A percentile compares a stretch with the other conserved stretches of the same genome.
Evolutionary conservation across 2,888 invertebrate species (phyloP).

Genomic region (Dolichomitus sp.): DNA sequence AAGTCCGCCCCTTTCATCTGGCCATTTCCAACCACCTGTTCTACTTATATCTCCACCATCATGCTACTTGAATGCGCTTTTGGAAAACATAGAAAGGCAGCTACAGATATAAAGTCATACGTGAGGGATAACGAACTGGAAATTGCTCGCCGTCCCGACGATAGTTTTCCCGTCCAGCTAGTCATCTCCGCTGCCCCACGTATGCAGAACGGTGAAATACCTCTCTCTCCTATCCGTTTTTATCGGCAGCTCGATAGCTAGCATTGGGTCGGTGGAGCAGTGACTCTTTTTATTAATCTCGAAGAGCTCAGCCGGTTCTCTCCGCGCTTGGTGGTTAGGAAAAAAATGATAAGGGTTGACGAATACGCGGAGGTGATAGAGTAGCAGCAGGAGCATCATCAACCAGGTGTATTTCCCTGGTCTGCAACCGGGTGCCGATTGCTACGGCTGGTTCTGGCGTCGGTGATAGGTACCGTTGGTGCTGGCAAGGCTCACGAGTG

Average conservation of each 20-base stretch:
- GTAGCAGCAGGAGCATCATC: not conserved
- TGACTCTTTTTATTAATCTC: slow-evolving; percentile 61
- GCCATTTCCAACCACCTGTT: not conserved
- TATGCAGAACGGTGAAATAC: slow-evolving; percentile 10
- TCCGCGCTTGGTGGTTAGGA: slow-evolving; percentile 69
- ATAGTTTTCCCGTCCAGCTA: slow-evolving; percentile 30
- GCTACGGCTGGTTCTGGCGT: slow-evolving; percentile 3
- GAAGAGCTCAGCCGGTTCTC: slow-evolving; percentile 53
- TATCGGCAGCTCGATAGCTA: not conserved
- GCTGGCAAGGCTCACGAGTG: slow-evolving; percentile 5
- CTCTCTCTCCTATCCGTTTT: slow-evolving; percentile 10
- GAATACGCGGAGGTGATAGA: not conserved
- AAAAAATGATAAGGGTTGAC: slow-evolving; percentile 75
- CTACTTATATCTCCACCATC: not conserved
- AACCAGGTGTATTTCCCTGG: slow-evolving; percentile 25
- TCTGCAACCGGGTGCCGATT: slow-evolving; percentile 26
- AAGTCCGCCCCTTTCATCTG: not conserved
- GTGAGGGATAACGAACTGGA: slow-evolving; percentile 63
- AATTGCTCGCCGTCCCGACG: slow-evolving; percentile 49
- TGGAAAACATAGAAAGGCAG: not conserved
- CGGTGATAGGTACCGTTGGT: slow-evolving; percentile 24
- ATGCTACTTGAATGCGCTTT: not conserved
- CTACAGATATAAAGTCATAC: not conserved
- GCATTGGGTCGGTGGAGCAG: slow-evolving; percentile 18
- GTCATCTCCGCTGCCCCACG: slow-evolving; percentile 24